Base-by-base conservation (phyloP, 2,888 invertebrate genomes). In the Caenorhabditis sp. region DNA sequence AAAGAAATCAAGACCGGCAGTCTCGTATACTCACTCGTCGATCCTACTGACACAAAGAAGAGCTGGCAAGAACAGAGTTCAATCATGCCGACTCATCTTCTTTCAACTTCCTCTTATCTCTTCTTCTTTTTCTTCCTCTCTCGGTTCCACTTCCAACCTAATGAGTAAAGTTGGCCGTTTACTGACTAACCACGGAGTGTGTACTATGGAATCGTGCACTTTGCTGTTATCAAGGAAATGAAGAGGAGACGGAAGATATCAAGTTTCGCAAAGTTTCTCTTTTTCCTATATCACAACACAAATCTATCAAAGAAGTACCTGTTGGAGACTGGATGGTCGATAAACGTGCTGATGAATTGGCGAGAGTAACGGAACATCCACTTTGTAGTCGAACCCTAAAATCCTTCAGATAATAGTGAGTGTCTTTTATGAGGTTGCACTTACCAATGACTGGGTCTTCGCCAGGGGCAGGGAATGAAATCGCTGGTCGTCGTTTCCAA, bases 271-370 rank as follows among this genome's bases (percentile, higher is more conserved):
- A 49, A 14, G 61, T 44, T 54, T 51, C 35, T 35, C 49, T 49
- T 22, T 66, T 49, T 14, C 51, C n/a, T n/a, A 26, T 56, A 16
- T 54, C 59, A 26, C 26, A 28, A 59, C 58, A 77, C 16, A 66
- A 24, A 47, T 54, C 44, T 22, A 41, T 22, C 22, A 38, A 26
- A 63, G 26, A 28, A 44, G 24, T 76, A 89, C 89, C 86, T 89
- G 89, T 72, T 88, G 87, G 1, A 89, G 81, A 69, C 88, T 88
- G 24, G 85, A 75, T 16, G 89, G 89, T 63, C 89, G 84, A 66
- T 84, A 88, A 38, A 82, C 75, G 56, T 88, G 82, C 69, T 86
- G 86, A 68, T 88, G 88, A 72, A 89, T 88, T 6, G 89, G 87
- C 1, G 89, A 89, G 22, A 87, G 82, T 3, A 89, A 76, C 4